phyloP scores from a whole-genome alignment of 2,797 vertebrate genomes.

The Podargus strigoides region DNA sequence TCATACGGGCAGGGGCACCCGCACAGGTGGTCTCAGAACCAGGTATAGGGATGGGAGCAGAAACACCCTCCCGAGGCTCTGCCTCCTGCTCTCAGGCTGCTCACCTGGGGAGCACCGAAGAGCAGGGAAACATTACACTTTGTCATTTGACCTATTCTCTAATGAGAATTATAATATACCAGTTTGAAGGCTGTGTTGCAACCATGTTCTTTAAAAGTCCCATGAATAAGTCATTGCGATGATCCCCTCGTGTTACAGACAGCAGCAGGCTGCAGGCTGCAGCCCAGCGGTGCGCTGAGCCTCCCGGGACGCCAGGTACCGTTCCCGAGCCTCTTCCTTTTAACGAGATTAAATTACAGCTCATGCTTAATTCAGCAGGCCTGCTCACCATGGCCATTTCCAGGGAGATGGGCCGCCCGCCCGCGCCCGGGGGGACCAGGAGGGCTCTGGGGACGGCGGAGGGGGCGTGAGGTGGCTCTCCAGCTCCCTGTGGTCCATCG shows the following conservation, averaged over 20 bases:
- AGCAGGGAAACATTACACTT: rapidly evolving
- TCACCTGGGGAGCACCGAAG: neutral
- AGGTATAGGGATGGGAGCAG: neutral
- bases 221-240: conserved; percentile 55
- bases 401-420: conserved; percentile 72
- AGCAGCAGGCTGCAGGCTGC: neutral
- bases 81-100: neutral
- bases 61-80: neutral
- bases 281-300: neutral
- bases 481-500: conserved; percentile 13
- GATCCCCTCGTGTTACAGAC: neutral
- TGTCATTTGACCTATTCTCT: neutral
- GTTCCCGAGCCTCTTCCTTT: conserved; percentile 17
- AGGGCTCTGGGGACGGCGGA: conserved; percentile 62
- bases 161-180: rapidly evolving
- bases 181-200: neutral
- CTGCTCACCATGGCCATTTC: conserved; percentile 78
- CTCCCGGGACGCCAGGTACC: neutral
- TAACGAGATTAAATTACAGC: conserved; percentile 58
- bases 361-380: conserved; percentile 67
- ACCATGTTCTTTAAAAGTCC: neutral
- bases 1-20: neutral
- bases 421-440: conserved; percentile 50
- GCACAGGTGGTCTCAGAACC: too few species aligned
- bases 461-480: neutral